Percentiles rank a stretch among this genome's conserved stretches.
These are phyloP conservation scores for Cyanoramphus novaezelandiae DNA, from an alignment of 2,113 vertebrate genomes.

Conservation along the genomic window DNA sequence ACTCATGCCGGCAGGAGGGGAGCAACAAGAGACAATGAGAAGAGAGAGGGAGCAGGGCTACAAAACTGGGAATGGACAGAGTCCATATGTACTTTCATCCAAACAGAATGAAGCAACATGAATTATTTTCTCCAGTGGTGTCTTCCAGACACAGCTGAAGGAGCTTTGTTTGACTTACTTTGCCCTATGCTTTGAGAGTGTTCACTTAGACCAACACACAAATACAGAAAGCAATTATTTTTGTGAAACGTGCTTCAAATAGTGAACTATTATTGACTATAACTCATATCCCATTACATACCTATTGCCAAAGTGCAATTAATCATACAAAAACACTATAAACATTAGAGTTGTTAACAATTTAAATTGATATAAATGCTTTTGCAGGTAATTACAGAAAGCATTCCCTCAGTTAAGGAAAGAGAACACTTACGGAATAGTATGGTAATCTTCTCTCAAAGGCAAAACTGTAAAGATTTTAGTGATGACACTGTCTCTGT, in stretches of 20 bases:
- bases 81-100: background rate
- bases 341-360: background rate
- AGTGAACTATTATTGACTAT: background rate
- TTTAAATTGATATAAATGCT: slow-evolving; percentile 8
- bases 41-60: background rate
- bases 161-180: background rate
- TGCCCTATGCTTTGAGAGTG: background rate
- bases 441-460: background rate
- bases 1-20: background rate
- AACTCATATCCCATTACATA: background rate
- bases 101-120: background rate
- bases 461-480: slow-evolving; percentile 42
- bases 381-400: background rate
- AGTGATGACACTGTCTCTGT: background rate
- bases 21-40: background rate
- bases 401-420: background rate
- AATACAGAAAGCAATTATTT: background rate
- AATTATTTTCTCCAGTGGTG: background rate
- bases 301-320: background rate
- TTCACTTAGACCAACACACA: background rate
- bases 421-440: background rate
- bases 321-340: background rate
- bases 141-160: background rate
- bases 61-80: background rate
- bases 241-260: background rate